Evolutionary conservation across 2,113 vertebrate genomes (phyloP).

Genomic region (Carollia perspicillata): DNA sequence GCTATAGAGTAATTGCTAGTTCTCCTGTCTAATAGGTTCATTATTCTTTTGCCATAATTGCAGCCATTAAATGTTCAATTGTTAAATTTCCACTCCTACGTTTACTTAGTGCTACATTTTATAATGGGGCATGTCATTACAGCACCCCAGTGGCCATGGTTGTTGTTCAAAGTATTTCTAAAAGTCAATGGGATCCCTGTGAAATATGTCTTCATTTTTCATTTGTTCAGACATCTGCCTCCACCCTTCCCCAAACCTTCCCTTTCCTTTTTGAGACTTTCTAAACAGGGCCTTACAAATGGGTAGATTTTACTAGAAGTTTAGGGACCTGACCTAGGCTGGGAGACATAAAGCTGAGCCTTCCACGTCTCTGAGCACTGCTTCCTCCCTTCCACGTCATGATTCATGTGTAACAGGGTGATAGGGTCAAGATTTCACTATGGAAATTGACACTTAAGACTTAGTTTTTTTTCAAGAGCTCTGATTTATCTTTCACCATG

Average conservation of each 20-base stretch:
- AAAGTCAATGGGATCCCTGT: slow-evolving; percentile 80
- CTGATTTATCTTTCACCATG: slow-evolving; percentile 79
- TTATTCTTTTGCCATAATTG: slow-evolving; percentile 92
- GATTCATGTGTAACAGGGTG: slow-evolving; percentile 77
- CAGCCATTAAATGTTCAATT: slow-evolving; percentile 89
- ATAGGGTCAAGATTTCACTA: slow-evolving; percentile 78
- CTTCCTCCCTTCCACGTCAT: slow-evolving; percentile 70
- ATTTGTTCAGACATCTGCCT: slow-evolving; percentile 68
- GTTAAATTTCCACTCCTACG: slow-evolving; percentile 87
- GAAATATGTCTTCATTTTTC: slow-evolving; percentile 76
- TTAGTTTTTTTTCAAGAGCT: slow-evolving; percentile 73
- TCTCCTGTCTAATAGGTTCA: slow-evolving; percentile 89
- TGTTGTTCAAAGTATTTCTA: slow-evolving; percentile 84
- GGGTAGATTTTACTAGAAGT: slow-evolving; percentile 67
- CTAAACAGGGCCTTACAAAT: slow-evolving; percentile 61
- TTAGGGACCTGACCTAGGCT: slow-evolving; percentile 73
- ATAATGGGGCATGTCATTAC: slow-evolving; percentile 85
- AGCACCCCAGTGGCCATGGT: slow-evolving; percentile 82
- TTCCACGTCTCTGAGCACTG: slow-evolving; percentile 62
- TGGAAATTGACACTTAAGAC: slow-evolving; percentile 80
- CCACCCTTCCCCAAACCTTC: background rate
- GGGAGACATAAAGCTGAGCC: slow-evolving; percentile 65
- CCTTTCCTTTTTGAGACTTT: slow-evolving; percentile 64
- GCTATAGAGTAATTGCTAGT: slow-evolving; percentile 87
- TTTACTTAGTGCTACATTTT: slow-evolving; percentile 85